phyloP scores from a whole-genome alignment of 2,113 vertebrate genomes.

The Pelusios castaneus region DNA sequence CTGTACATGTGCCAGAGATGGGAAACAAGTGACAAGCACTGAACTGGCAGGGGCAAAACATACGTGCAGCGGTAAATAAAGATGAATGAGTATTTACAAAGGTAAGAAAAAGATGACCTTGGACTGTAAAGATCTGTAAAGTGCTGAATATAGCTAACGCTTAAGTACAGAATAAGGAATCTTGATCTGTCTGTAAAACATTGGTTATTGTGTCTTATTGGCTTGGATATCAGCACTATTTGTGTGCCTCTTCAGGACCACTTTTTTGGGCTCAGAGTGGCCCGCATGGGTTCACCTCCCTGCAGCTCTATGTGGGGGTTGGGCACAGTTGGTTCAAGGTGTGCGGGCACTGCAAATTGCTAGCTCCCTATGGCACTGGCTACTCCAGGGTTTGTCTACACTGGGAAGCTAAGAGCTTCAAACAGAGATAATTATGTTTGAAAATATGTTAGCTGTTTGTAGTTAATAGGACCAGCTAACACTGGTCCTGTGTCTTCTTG shows the following conservation, averaged over 20 bases:
- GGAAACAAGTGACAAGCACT: background rate
- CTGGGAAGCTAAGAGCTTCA: background rate
- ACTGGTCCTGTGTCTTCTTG: no score
- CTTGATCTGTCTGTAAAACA: background rate
- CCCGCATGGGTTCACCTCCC: background rate
- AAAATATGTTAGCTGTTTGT: background rate
- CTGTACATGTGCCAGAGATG: background rate
- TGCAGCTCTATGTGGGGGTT: background rate
- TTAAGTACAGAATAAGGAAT: background rate
- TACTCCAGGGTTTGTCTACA: background rate
- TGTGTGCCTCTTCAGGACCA: background rate
- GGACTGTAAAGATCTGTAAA: no score
- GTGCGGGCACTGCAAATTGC: background rate
- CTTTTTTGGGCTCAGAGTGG: background rate
- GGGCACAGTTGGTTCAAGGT: background rate
- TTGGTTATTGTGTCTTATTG: background rate
- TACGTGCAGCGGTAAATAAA: no score
- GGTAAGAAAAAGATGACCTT: no score
- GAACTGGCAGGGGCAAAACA: background rate
- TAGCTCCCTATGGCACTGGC: background rate
- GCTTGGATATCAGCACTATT: background rate
- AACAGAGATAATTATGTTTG: background rate
- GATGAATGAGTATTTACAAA: no score
- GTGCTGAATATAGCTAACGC: background rate
- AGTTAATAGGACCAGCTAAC: no score